Conservation (phyloP, 2,888 invertebrate species). For the Aphodius granarius region DNA sequence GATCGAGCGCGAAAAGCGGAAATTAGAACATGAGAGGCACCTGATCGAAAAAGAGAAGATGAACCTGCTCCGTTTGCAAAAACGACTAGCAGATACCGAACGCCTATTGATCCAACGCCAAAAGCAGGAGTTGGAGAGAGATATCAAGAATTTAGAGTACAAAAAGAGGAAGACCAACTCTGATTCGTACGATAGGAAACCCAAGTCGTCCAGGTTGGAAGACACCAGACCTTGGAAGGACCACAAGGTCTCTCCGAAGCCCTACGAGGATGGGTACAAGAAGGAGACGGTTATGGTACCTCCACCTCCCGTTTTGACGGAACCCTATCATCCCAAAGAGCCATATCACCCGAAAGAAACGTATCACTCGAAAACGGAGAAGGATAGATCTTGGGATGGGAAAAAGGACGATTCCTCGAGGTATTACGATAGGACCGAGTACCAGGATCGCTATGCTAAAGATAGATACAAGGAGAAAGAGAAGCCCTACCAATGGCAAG, state of each 20-base stretch:
- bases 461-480: not conserved
- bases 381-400: constrained; percentile 19
- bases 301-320: constrained; percentile 20
- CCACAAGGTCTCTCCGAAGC: constrained; percentile 1
- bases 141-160: constrained; percentile 12
- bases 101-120: constrained; percentile 9
- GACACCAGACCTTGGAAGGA: constrained; percentile 19
- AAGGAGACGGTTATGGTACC: constrained; percentile 18
- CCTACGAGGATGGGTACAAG: constrained; percentile 12
- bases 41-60: constrained; percentile 31
- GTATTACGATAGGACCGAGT: not conserved
- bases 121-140: constrained; percentile 10
- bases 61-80: constrained; percentile 26
- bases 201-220: constrained; percentile 14
- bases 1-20: constrained; percentile 29
- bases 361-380: not conserved
- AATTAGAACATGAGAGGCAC: constrained; percentile 29
- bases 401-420: constrained; percentile 11
- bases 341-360: too few species aligned
- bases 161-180: constrained; percentile 17
- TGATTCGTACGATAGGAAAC: constrained; percentile 11
- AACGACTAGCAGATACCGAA: constrained; percentile 7
- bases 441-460: not conserved
- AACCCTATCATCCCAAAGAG: constrained; percentile 16
- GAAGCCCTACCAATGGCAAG: not conserved